These are phyloP conservation scores for Cyclophora albipunctata DNA, from an alignment of 2,888 invertebrate species.

Conservation along the genomic window DNA sequence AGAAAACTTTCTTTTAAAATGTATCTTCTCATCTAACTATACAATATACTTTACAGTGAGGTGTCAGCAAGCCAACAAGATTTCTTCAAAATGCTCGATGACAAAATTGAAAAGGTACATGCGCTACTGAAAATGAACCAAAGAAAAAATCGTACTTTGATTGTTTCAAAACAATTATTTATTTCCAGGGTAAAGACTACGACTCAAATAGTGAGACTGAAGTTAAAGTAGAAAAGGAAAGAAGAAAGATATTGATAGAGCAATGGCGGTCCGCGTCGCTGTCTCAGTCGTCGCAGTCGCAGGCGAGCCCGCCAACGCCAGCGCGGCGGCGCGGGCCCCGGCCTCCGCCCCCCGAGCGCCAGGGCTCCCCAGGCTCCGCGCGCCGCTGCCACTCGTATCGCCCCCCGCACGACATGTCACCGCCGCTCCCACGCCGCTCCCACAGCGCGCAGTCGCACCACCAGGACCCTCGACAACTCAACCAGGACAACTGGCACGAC, in stretches of 20 bases:
- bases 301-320: constrained; percentile 57
- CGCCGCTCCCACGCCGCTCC: constrained; percentile 55
- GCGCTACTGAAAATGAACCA: no score
- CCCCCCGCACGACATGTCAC: constrained; percentile 57
- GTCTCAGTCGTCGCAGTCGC: constrained; percentile 55
- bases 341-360: constrained; percentile 53
- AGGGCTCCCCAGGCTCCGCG: constrained; percentile 52
- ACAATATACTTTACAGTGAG: constrained; percentile 78
- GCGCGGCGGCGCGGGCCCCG: constrained; percentile 48
- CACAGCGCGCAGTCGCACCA: constrained; percentile 58
- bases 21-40: no score
- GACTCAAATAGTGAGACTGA: constrained; percentile 86
- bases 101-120: constrained; percentile 90
- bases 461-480: constrained; percentile 47
- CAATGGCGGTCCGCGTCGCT: constrained; percentile 86
- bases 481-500: constrained; percentile 62
- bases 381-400: constrained; percentile 44
- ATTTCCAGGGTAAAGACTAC: constrained; percentile 84
- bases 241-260: constrained; percentile 79
- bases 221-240: constrained; percentile 79
- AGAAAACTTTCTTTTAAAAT: no score
- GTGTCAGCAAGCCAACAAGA: constrained; percentile 92
- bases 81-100: constrained; percentile 94
- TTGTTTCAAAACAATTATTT: no score
- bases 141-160: no score